Evolutionary conservation across 2,888 invertebrate genomes (phyloP).

Genomic region (Rotaria sp.): DNA sequence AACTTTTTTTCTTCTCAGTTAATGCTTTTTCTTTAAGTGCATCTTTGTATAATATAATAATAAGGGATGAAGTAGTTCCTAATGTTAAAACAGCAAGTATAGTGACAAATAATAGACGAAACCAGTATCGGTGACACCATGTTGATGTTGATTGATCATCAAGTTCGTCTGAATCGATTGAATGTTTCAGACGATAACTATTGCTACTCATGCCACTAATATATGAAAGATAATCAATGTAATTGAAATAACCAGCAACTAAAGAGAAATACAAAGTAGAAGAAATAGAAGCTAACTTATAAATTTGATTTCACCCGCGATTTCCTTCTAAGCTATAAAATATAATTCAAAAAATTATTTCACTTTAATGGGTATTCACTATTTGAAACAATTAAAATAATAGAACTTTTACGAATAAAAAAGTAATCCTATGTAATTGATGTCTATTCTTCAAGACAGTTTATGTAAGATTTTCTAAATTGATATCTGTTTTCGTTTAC

Average conservation of each 20-base stretch:
- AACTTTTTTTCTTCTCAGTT: neutral
- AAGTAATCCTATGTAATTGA: too few relatives aligned
- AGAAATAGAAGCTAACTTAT: too few relatives aligned
- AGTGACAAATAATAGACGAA: neutral
- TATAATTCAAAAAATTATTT: too few relatives aligned
- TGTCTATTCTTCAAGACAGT: too few relatives aligned
- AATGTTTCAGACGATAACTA: neutral
- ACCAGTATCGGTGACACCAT: neutral
- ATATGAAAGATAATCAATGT: neutral
- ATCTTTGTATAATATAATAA: neutral
- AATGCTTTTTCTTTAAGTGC: neutral
- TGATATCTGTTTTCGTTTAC: too few relatives aligned
- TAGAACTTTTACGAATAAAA: too few relatives aligned
- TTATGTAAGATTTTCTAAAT: too few relatives aligned
- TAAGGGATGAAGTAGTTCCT: neutral
- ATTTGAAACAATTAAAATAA: too few relatives aligned
- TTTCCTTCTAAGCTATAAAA: neutral
- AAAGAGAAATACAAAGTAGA: too few relatives aligned
- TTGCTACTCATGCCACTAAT: neutral
- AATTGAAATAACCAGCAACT: neutral
- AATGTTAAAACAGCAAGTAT: neutral
- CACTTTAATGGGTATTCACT: too few relatives aligned
- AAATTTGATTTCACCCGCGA: neutral
- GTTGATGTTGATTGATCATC: neutral
- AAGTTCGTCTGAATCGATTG: neutral